phyloP scores from a whole-genome alignment of 2,888 invertebrate species.

The Athripsodes cinereus region DNA sequence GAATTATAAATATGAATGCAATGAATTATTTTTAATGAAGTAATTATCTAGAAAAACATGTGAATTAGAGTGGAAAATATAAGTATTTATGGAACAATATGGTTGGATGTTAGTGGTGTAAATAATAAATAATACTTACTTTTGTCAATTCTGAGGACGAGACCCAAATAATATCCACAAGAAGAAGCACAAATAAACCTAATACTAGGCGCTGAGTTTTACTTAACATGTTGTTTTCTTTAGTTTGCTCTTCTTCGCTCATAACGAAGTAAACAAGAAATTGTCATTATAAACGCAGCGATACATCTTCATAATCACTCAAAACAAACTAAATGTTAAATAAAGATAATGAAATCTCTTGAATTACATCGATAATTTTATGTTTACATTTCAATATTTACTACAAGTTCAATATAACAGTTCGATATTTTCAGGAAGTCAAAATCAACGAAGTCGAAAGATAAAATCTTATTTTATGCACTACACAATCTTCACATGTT shows the following conservation, averaged over 20 bases:
- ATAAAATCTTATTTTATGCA: neutral
- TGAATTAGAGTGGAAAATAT: no score
- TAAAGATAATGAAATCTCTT: constrained; percentile 4
- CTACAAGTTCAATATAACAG: neutral
- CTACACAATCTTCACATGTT: neutral
- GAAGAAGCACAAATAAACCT: constrained; percentile 78
- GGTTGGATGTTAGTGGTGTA: neutral
- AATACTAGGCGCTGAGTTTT: constrained; percentile 70
- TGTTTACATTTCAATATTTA: constrained; percentile 1
- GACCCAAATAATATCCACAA: constrained; percentile 95
- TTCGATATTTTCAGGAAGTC: neutral
- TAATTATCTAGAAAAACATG: no score
- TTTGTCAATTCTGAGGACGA: constrained; percentile 91
- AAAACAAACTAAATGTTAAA: neutral
- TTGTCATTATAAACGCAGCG: neutral
- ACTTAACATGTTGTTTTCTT: constrained; percentile 42
- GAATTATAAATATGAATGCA: no score
- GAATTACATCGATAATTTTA: neutral
- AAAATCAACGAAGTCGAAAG: neutral
- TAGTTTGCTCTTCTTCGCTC: constrained; percentile 10
- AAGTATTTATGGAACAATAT: constrained; percentile 4
- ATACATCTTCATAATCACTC: neutral
- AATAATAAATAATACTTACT: constrained; percentile 49
- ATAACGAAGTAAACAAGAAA: constrained; percentile 21
- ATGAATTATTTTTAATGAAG: no score